Base-by-base conservation (phyloP, 2,888 invertebrate genomes). In the Monochamus alternatus region DNA sequence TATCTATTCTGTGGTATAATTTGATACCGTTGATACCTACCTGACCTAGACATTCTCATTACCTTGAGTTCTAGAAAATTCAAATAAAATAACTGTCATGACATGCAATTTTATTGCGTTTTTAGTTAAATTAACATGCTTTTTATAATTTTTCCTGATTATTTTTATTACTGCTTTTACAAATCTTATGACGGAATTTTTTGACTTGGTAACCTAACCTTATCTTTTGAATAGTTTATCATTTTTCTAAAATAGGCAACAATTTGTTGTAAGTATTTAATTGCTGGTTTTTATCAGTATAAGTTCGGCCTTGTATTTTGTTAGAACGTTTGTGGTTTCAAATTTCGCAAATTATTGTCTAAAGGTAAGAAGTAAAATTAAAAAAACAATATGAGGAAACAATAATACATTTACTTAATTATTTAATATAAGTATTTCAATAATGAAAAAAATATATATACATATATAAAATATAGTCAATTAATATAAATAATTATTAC, bases 401-500 rank as follows among this genome's bases (percentile, higher is more conserved):
- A 22, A 22, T 22, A 22, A 22, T 22, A 22, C 22, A 22, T 22
- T 22, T 22, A 0, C 22, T 22, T 22, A 22, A 22, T 22, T 22
- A 22, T 22, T 22, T 22, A 22, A 22, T 22, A 22, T 22, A 22
- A 22, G 22, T 22, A 22, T 22, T 22, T 22, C 22, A 22, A 22
- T 0, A 22, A 22, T 22, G 22, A 22, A 22, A 22, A 22, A 22
- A 22, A 22, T 22, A 22, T 22, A 22, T 22, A 22, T 22, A 60
- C 32, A 22, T 30, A 5, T 47, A 65, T 58, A 14, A 74, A 64
- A 64, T 71, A 7, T 63, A 22, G 22, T 1, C 22, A 22, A 22
- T 22, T 22, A 22, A 22, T 22, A 22, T 22, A 22, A 22, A 22
- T 22, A 22, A 22, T 22, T 22, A 22, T 82, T 81, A 55, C 52